Percentiles rank a stretch among this genome's conserved stretches.
phyloP scores from a whole-genome alignment of 1,140 invertebrate genomes.

The Mycetomoellerius zeteki region DNA sequence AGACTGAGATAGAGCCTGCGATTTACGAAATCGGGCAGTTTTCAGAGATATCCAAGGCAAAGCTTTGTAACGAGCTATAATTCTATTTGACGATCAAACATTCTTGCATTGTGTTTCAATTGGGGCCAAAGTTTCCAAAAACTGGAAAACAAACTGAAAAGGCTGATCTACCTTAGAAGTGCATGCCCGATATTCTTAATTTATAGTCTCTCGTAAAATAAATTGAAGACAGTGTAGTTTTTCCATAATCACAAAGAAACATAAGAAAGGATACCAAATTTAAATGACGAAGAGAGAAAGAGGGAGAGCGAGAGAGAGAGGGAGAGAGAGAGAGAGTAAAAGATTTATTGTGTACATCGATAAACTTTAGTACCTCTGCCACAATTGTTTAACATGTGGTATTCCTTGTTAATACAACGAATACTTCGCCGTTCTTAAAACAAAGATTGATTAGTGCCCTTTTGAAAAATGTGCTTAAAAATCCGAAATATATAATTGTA shows the following conservation, averaged over 20 bases:
- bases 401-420: slow-evolving; percentile 44
- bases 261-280: slow-evolving; percentile 1
- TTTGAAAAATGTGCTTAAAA: slow-evolving; percentile 44
- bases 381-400: slow-evolving; percentile 10
- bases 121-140: slow-evolving; percentile 78
- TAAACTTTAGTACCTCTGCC: slow-evolving; percentile 31
- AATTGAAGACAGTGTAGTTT: background rate
- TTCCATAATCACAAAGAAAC: background rate
- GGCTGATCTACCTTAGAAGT: slow-evolving; percentile 80
- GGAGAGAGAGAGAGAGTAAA: slow-evolving; percentile 30
- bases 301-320: background rate
- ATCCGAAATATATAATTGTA: slow-evolving; percentile 28
- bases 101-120: slow-evolving; percentile 58
- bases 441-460: slow-evolving; percentile 28
- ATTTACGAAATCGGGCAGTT: slow-evolving; percentile 85
- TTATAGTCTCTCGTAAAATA: slow-evolving; percentile 25
- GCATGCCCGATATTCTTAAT: slow-evolving; percentile 25
- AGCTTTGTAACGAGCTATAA: slow-evolving; percentile 86
- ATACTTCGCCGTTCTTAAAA: slow-evolving; percentile 21
- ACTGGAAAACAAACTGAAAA: slow-evolving; percentile 78
- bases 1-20: slow-evolving; percentile 88
- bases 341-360: slow-evolving; percentile 56
- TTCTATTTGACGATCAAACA: slow-evolving; percentile 20
- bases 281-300: background rate
- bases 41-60: slow-evolving; percentile 86